phyloP scores from a whole-genome alignment of 1,140 invertebrate genomes.

The Drosophila athabasca region DNA sequence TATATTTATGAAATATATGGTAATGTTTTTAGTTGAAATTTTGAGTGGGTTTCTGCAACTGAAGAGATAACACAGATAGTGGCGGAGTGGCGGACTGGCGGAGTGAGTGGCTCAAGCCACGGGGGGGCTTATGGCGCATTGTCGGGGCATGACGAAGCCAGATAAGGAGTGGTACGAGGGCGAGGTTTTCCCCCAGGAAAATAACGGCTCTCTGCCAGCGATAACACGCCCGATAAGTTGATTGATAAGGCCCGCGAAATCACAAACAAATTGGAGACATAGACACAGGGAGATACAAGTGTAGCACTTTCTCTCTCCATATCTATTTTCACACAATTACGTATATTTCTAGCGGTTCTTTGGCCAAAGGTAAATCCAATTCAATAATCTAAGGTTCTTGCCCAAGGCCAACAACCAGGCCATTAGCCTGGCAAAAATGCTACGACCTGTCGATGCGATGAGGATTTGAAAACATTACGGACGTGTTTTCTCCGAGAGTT shows the following conservation, averaged over 20 bases:
- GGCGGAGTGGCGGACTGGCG: too few species aligned
- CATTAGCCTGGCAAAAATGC: too few species aligned
- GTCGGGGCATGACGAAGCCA: conserved; percentile 11
- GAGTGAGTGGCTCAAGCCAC: neutral
- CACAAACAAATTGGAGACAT: neutral
- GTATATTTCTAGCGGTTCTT: neutral
- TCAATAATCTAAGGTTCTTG: neutral
- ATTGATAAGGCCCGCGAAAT: conserved; percentile 21
- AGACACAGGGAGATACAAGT: too few species aligned
- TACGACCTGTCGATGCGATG: too few species aligned
- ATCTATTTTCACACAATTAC: neutral
- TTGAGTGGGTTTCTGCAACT: neutral
- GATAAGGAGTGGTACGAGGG: conserved; percentile 29
- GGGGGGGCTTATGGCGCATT: neutral
- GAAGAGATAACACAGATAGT: too few species aligned
- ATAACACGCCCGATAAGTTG: conserved; percentile 25
- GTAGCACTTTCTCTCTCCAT: too few species aligned
- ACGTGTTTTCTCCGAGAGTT: too few species aligned
- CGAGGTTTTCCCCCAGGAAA: conserved; percentile 27
- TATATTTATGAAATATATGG: neutral
- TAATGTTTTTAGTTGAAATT: neutral
- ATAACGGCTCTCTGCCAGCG: neutral
- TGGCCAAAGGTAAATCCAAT: conserved; percentile 10
- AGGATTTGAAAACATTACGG: too few species aligned
- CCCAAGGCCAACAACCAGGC: too few species aligned